phyloP scores from a whole-genome alignment of 2,113 vertebrate species.

The Stegastes partitus region DNA sequence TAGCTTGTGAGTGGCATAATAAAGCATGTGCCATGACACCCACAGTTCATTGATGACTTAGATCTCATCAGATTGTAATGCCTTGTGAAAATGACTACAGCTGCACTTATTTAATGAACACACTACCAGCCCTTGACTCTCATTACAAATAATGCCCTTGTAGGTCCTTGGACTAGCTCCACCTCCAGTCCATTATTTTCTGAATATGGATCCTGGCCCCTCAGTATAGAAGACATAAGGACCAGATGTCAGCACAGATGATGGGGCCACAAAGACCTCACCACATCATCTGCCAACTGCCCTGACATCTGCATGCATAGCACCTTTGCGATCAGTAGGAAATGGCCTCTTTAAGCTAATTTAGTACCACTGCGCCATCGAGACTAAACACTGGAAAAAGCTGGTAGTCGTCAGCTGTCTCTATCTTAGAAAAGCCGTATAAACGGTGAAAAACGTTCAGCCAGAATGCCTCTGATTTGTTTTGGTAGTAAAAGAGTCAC shows the following conservation, averaged over 20 bases:
- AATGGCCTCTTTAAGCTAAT: constrained; percentile 52
- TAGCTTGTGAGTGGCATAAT: background rate
- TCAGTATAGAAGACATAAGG: constrained; percentile 38
- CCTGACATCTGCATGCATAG: constrained; percentile 44
- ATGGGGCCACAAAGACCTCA: constrained; percentile 36
- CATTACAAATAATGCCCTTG: constrained; percentile 45
- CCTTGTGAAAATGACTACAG: constrained; percentile 5
- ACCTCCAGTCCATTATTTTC: constrained; percentile 29
- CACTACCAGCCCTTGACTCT: constrained; percentile 1
- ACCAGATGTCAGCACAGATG: constrained; percentile 67
- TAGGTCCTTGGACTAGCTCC: constrained; percentile 33
- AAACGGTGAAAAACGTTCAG: background rate
- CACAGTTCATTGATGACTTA: constrained; percentile 19
- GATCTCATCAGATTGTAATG: background rate
- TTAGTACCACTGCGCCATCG: constrained; percentile 11
- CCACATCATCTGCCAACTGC: constrained; percentile 51
- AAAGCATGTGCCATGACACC: background rate
- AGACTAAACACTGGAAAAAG: constrained; percentile 66
- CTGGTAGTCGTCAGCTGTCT: constrained; percentile 46
- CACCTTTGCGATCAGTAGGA: constrained; percentile 42
- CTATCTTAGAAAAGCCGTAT: background rate
- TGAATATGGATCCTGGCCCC: constrained; percentile 28
- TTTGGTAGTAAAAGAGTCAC: constrained; percentile 60
- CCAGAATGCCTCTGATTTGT: constrained; percentile 43
- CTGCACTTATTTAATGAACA: constrained; percentile 2